phyloP scores from a whole-genome alignment of 2,113 vertebrate genomes.

The Hypanus sabinus region DNA sequence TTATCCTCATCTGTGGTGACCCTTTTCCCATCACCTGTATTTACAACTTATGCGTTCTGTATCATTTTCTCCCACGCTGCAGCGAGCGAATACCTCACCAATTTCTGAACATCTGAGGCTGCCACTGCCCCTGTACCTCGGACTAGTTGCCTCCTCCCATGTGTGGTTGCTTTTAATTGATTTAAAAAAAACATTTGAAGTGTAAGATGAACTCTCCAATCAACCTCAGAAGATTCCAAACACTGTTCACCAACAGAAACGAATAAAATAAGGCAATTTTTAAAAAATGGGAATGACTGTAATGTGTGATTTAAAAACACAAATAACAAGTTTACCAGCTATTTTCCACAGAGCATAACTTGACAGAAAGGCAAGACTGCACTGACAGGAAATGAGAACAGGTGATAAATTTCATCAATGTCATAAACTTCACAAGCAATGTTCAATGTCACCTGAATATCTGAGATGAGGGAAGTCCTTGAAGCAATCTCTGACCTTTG shows the following conservation, averaged over 20 bases:
- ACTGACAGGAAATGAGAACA: not conserved
- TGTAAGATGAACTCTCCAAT: not conserved
- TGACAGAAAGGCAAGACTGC: not conserved
- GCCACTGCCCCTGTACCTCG: not conserved
- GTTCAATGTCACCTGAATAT: not conserved
- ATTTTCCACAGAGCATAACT: not conserved
- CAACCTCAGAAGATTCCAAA: not conserved
- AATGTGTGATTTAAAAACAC: not conserved
- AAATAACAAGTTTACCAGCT: not conserved
- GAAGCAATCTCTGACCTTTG: not conserved
- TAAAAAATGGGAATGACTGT: not conserved
- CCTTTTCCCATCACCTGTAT: slow-evolving; percentile 3
- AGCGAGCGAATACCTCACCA: not conserved
- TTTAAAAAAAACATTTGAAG: not conserved
- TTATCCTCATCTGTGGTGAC: not conserved
- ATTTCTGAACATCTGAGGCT: not conserved
- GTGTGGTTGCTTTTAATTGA: not conserved
- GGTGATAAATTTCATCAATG: not conserved
- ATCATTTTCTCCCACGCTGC: not conserved
- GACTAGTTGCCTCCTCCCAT: not conserved
- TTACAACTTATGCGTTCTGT: slow-evolving; percentile 2
- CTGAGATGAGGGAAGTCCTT: not conserved
- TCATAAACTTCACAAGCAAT: not conserved
- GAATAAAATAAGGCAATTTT: not conserved
- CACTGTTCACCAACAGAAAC: not conserved